Conservation (phyloP, 2,888 invertebrate species). For the Apotomis capreana region DNA sequence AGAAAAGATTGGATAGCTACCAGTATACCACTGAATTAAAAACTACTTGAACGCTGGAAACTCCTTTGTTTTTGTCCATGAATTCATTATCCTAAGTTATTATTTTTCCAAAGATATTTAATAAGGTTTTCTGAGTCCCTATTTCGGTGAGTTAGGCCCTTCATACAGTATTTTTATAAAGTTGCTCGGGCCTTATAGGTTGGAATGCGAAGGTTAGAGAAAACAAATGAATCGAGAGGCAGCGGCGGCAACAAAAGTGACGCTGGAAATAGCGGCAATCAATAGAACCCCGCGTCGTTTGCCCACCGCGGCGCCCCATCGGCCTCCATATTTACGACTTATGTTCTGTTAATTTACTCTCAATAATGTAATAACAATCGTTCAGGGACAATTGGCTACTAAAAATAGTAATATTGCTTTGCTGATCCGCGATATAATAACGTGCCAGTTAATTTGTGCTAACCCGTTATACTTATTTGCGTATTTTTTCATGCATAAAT, state of each 20-base stretch:
- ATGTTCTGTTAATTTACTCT: constrained; percentile 34
- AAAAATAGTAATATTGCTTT: too few species aligned
- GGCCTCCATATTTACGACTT: constrained; percentile 37
- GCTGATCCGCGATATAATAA: too few species aligned
- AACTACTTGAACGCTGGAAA: not conserved
- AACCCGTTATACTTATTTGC: too few species aligned
- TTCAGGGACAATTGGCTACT: constrained; percentile 5
- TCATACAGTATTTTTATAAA: constrained; percentile 35
- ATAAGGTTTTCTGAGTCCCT: not conserved
- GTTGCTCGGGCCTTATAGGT: constrained; percentile 27
- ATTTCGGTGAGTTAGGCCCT: constrained; percentile 7
- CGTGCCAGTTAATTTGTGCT: too few species aligned
- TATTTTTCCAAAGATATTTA: too few species aligned
- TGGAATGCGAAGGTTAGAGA: constrained; percentile 39
- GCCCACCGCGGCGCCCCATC: constrained; percentile 22
- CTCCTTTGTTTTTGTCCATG: too few species aligned
- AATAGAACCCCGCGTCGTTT: constrained; percentile 38
- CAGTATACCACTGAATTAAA: not conserved
- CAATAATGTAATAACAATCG: constrained; percentile 21
- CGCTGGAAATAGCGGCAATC: constrained; percentile 43
- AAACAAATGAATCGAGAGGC: constrained; percentile 42
- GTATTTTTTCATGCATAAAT: too few species aligned
- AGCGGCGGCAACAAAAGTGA: constrained; percentile 38
- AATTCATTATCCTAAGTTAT: too few species aligned
- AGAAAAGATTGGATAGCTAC: too few species aligned